Evolutionary conservation across 2,888 invertebrate genomes (phyloP), one percentile per base, ranked within the genome.

Genomic region (Drosophila basisetae): DNA sequence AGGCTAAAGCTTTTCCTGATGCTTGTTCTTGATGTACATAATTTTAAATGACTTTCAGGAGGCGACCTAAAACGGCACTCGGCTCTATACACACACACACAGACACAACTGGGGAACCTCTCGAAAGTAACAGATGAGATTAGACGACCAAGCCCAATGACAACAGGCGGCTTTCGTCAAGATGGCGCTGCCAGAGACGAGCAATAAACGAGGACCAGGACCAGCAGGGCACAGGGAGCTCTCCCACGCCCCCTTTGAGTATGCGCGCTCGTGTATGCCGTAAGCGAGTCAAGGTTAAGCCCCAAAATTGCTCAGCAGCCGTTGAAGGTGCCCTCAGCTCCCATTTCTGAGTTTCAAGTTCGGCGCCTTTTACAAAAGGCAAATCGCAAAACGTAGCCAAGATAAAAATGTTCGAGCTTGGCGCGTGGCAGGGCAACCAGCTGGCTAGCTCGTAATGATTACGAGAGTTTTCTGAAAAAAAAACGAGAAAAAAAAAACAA

Each of bases 1-100:
- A 35, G 31, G 25, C 68, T 31, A 41, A 64, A 63, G 58, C 65
- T 67, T 72, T 74, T 65, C 53, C 59, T 65, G 60, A 52, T 68
- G 67, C 70, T 61, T 78, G 63, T 69, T 65, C 73, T 80, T 84
- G 83, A 80, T 82, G 75, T 86, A 80, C 89, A 89, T 82, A 89
- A 88, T 90, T 87, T 90, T 77, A 86, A 87, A 87, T 90, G 90
- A 90, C 90, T 89, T 87, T 87, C 84, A 86, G 84, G 63, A 84
- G 84, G 74, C 90, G 86, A 90, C 86, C 80, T 80, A 74, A 76
- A 69, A 68, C 66, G 56, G 55, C 70, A 50, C 65, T 73, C 54
- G 61, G 55, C 39, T 65, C 22, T 65, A 49, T 39, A 74, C 61
- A 73, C 58, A 58, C 10, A 67, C 56, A 56, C 39, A 67, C 31